Evolutionary conservation across 2,113 vertebrate species (phyloP).

Genomic region (Eulemur macaco): DNA sequence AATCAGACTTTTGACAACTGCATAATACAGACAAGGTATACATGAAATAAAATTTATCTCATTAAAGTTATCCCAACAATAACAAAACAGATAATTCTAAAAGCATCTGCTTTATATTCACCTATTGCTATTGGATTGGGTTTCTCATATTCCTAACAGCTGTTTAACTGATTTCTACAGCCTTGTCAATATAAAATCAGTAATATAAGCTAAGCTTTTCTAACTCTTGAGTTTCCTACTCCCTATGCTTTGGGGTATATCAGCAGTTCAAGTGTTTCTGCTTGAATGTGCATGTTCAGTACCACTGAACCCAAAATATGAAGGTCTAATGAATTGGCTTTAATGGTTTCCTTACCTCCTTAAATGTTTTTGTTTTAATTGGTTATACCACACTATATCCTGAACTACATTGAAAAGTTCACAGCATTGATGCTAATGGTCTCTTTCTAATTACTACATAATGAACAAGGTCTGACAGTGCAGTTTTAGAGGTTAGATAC

Average conservation of each 20-base stretch:
- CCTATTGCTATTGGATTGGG: slow-evolving; percentile 70
- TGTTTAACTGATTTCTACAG: slow-evolving; percentile 79
- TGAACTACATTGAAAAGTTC: slow-evolving; percentile 87
- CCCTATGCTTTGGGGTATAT: slow-evolving; percentile 80
- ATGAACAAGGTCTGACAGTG: slow-evolving; percentile 85
- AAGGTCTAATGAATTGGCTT: slow-evolving; percentile 86
- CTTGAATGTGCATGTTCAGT: slow-evolving; percentile 83
- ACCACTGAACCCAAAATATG: slow-evolving; percentile 84
- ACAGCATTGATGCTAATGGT: slow-evolving; percentile 84
- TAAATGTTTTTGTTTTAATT: slow-evolving; percentile 89
- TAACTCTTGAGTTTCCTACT: slow-evolving; percentile 74
- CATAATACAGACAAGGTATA: not conserved
- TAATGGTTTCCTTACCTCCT: slow-evolving; percentile 84
- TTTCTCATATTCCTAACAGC: slow-evolving; percentile 70
- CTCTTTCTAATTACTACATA: slow-evolving; percentile 86
- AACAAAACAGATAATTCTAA: slow-evolving; percentile 71
- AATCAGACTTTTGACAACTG: slow-evolving; percentile 44
- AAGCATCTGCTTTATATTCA: slow-evolving; percentile 72
- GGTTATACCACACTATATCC: slow-evolving; percentile 81
- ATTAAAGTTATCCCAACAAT: slow-evolving; percentile 68
- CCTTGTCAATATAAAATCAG: slow-evolving; percentile 79
- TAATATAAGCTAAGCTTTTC: slow-evolving; percentile 73
- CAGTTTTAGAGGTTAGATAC: slow-evolving; percentile 83
- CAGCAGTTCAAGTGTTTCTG: slow-evolving; percentile 81
- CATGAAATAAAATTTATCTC: slow-evolving; percentile 60